Base-by-base conservation (phyloP, 2,888 invertebrate genomes). In the Macrosoma leucophasiata region DNA sequence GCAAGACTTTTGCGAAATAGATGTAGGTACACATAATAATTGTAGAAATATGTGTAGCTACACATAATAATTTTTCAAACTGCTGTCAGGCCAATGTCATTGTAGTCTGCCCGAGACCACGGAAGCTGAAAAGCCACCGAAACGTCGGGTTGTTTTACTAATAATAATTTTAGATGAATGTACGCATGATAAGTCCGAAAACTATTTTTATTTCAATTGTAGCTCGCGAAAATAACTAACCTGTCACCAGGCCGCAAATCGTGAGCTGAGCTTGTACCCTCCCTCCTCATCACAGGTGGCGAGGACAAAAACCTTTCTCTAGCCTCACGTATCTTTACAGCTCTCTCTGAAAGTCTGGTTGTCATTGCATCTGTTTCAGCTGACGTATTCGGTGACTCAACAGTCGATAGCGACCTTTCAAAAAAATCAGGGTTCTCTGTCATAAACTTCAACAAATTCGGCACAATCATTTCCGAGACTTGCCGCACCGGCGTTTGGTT, bases 271-370 rank as follows among this genome's bases (percentile, higher is more conserved):
- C 75, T 81, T 0, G 79, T 82, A 1, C 79, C 79, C 34, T 82
- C 81, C 19, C 78, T 53, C 40, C 82, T 65, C 67, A 81, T 76
- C 1, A 76, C 66, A 8, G 62, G 63, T n/a, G 76, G 67, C 1
- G 86, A 79, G 1, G 86, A 78, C 7, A 93, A 59, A 49, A 93
- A 93, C 46, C 88, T 89, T 49, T 93, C 91, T 53, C 91, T 90
- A 1, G 93, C 93, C 36, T 86, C 88, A 46, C 88, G 86, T 6
- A 92, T 70, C 42, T 87, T 88, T n/a, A 86, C 78, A 0, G 90
- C 88, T 37, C 82, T 64, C 23, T 81, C 82, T 1, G 82, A 48
- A 79, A 84, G 47, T 69, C 72, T 50, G 59, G 82, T 25, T 61
- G 60, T 38, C 11, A 61, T 32, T 14, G 55, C 48, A 11, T 62